Base-by-base conservation (phyloP, 2,113 vertebrate species). In the Anoplopoma fimbria region DNA sequence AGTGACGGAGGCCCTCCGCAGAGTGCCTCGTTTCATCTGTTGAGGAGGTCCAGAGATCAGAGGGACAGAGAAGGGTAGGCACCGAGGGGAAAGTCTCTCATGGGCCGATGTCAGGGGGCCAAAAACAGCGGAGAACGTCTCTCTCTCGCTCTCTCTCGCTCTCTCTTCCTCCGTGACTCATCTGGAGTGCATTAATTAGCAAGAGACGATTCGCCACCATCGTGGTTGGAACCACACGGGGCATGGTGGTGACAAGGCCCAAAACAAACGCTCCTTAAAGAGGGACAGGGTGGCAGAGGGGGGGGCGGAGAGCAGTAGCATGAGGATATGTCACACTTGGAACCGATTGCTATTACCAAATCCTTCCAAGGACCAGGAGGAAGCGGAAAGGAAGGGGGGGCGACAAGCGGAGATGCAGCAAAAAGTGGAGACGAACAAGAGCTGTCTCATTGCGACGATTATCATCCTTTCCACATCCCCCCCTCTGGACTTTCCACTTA, bases 11-110 rank as follows among this genome's bases (percentile, higher is more conserved):
- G 76, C 74, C 88, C 88, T 93, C 85, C 87, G 88, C 81, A 75
- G 86, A 92, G 92, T 79, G 73, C 75, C 75, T 79, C 9, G 89
- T 93, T 95, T 94, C 94, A 95, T 94, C 94, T 94, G 82, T 85
- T 89, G 90, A 93, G 94, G 93, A 95, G 93, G 94, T 94, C 92
- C 90, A 84, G 83, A 90, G 91, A 93, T 94, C 93, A 92, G 88
- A 94, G 85, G 82, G 84, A 81, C 57, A 42, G 74, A 67, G 68
- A 64, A 72, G 74, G 79, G 77, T 38, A 58, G 75, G 78, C 68
- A 27, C 29, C n/a, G 71, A 82, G 76, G 75, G 86, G 63, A 76
- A 69, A 79, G 83, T 87, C 87, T 89, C 84, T 84, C 86, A 82
- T 75, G 85, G 87, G 88, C 79, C 86, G 75, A 75, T 83, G 84